Conservation (phyloP, 2,113 vertebrate species). For the Eclectus roratus region DNA sequence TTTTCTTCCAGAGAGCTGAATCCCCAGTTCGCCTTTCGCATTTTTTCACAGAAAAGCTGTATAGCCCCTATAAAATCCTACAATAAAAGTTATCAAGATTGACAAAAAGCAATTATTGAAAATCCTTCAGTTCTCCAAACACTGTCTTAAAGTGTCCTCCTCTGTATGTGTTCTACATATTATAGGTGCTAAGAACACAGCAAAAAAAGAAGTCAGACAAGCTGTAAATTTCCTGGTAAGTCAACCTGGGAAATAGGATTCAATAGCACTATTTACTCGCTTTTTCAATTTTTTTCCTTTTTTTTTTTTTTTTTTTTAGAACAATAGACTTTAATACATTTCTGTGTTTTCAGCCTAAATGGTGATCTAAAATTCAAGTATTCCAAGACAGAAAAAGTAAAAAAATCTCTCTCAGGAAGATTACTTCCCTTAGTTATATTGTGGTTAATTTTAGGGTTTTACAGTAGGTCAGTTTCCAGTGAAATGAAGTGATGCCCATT, state of each 20-base stretch:
- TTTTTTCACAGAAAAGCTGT: neutral
- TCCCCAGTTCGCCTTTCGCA: neutral
- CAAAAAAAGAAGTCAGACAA: neutral
- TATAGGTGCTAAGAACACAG: neutral
- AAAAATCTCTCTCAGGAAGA: neutral
- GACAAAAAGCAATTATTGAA: neutral
- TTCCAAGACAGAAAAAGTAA: neutral
- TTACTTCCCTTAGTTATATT: neutral
- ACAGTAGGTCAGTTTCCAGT: neutral
- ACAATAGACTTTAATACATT: neutral
- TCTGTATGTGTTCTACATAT: neutral
- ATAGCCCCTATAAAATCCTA: neutral
- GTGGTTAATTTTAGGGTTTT: neutral
- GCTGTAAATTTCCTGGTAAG: neutral
- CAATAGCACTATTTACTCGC: neutral
- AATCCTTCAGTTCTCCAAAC: neutral
- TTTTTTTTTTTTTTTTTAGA: neutral
- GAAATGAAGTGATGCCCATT: neutral
- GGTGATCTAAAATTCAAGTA: neutral
- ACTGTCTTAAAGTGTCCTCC: neutral
- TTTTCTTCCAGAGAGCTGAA: neutral
- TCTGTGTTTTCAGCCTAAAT: neutral
- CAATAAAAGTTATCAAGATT: neutral
- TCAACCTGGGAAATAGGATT: neutral
- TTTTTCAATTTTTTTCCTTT: neutral